Conservation (phyloP, 1,140 invertebrate genomes). For the Mercenaria mercenaria region DNA sequence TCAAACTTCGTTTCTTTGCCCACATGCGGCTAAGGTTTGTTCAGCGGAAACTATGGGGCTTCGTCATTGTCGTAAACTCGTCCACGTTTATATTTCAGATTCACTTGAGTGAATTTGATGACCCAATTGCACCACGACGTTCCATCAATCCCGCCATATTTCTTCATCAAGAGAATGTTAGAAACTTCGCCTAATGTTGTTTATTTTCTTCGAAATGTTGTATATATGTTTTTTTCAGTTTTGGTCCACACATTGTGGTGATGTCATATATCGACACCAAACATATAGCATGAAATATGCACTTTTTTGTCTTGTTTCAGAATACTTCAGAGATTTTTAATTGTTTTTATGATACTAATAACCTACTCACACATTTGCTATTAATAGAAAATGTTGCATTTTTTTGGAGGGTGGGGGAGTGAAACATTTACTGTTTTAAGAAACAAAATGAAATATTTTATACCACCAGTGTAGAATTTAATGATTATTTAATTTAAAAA, state of each 20-base stretch:
- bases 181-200: slow-evolving; percentile 4
- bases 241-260: slow-evolving; percentile 20
- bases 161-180: slow-evolving; percentile 51
- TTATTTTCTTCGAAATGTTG: background rate
- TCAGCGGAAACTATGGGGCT: background rate
- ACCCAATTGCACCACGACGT: slow-evolving; percentile 19
- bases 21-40: slow-evolving; percentile 47
- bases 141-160: slow-evolving; percentile 14
- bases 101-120: slow-evolving; percentile 27
- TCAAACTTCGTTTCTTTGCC: slow-evolving; percentile 23
- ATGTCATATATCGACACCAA: background rate
- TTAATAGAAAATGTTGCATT: too few species aligned
- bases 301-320: background rate
- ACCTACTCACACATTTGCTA: too few species aligned
- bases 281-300: slow-evolving; percentile 22
- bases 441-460: too few species aligned
- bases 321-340: background rate
- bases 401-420: too few species aligned
- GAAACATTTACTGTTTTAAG: too few species aligned
- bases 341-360: too few species aligned
- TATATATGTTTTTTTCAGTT: background rate
- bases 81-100: slow-evolving; percentile 50
- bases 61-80: slow-evolving; percentile 34
- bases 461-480: too few species aligned
- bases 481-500: too few species aligned